These are phyloP conservation scores for Marronus borbonicus DNA, from an alignment of 2,888 invertebrate genomes.

Conservation along the genomic window DNA sequence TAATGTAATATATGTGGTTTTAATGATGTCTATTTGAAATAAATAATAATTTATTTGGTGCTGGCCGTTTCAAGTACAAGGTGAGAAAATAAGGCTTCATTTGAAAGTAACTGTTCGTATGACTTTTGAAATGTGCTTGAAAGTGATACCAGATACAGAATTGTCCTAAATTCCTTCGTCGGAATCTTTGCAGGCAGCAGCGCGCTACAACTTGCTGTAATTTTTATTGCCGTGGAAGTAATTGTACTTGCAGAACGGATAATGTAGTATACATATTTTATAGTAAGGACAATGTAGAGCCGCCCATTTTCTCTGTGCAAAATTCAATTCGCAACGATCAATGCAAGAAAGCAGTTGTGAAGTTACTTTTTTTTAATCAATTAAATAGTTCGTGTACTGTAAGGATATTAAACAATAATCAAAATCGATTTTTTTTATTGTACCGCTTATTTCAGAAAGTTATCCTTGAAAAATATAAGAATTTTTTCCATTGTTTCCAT, in stretches of 20 bases:
- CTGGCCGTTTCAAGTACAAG: constrained; percentile 41
- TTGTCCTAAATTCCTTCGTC: constrained; percentile 42
- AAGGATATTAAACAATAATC: too few species aligned
- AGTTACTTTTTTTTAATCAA: neutral
- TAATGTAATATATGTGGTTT: constrained; percentile 2
- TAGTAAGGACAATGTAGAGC: constrained; percentile 1
- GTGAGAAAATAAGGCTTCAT: constrained; percentile 47
- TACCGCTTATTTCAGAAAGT: too few species aligned
- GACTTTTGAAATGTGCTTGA: constrained; percentile 44
- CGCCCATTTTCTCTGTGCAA: neutral
- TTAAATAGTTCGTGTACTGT: too few species aligned
- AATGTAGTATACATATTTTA: constrained; percentile 29
- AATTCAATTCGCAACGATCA: neutral
- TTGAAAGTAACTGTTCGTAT: constrained; percentile 46
- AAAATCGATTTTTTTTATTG: too few species aligned
- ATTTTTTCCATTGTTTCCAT: too few species aligned
- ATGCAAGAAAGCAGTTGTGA: neutral
- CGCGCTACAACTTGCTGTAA: constrained; percentile 17
- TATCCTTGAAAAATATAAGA: too few species aligned
- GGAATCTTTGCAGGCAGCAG: constrained; percentile 37
- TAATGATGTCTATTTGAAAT: neutral
- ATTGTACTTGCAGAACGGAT: constrained; percentile 32
- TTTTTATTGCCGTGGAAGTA: constrained; percentile 38
- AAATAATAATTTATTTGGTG: constrained; percentile 22
- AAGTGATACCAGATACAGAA: constrained; percentile 45